A percentile compares a stretch with the other conserved stretches of the same genome.
These are phyloP conservation scores for Lochmaea capreae DNA, from an alignment of 2,888 invertebrate genomes.

Conservation along the genomic window DNA sequence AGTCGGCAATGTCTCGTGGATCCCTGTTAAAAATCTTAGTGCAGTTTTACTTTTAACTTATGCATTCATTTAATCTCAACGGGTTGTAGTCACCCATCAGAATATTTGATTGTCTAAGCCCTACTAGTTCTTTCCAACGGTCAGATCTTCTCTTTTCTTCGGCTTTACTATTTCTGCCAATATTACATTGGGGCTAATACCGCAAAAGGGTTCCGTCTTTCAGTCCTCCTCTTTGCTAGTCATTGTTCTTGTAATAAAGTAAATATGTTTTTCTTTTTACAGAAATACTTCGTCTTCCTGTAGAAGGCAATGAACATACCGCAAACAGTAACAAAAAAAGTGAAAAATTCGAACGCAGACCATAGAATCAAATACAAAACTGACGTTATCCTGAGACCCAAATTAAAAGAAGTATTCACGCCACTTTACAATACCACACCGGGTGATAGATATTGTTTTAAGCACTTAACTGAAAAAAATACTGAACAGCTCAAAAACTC, in stretches of 20 bases:
- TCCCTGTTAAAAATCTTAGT: no score
- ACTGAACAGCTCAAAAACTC: constrained; percentile 2
- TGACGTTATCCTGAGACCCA: constrained; percentile 47
- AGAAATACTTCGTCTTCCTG: constrained; percentile 28
- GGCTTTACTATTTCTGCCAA: no score
- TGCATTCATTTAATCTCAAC: no score
- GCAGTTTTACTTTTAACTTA: no score
- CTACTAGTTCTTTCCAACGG: no score
- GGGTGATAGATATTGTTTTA: constrained; percentile 36
- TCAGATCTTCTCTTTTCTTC: no score
- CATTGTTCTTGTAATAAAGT: not conserved
- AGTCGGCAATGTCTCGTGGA: no score
- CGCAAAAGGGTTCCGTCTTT: no score
- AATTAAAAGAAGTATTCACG: constrained; percentile 40
- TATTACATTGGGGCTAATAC: no score
- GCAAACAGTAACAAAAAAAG: constrained; percentile 52
- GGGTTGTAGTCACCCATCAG: no score
- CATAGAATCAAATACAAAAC: constrained; percentile 52
- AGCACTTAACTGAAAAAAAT: constrained; percentile 20
- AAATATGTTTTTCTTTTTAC: constrained; percentile 23
- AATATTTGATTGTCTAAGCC: no score
- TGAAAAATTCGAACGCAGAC: constrained; percentile 47
- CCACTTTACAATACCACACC: constrained; percentile 51
- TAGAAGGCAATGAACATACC: constrained; percentile 56
- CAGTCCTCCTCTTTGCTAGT: no score